Evolutionary conservation across 2,113 vertebrate genomes (phyloP).

Genomic region (Oryzias woworae): DNA sequence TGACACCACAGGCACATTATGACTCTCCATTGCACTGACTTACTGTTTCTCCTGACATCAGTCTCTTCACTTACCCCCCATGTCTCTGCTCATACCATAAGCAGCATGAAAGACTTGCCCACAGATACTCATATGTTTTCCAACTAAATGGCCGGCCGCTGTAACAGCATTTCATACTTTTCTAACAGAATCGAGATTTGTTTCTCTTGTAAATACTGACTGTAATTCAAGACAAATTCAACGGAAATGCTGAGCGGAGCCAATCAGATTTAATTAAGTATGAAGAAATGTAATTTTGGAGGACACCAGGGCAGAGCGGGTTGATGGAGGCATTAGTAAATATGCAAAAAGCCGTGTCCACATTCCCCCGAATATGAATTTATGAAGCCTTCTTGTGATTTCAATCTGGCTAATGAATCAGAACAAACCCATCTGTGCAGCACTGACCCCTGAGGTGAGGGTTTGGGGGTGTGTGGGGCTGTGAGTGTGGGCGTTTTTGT

Average conservation of each 20-base stretch:
- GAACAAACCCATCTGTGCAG: constrained; percentile 78
- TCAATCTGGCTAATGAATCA: constrained; percentile 80
- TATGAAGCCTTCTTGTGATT: constrained; percentile 76
- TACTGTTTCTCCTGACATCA: constrained; percentile 52
- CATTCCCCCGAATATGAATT: constrained; percentile 69
- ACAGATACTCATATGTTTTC: constrained; percentile 66
- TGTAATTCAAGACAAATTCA: constrained; percentile 69
- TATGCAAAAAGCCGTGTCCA: constrained; percentile 71
- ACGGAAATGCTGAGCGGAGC: constrained; percentile 67
- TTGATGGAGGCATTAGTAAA: constrained; percentile 71
- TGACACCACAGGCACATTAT: constrained; percentile 63
- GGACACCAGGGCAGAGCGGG: constrained; percentile 69
- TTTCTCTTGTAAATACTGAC: constrained; percentile 52
- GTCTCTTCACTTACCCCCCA: constrained; percentile 51
- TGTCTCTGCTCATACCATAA: constrained; percentile 53
- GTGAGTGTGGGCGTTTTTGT: constrained; percentile 41
- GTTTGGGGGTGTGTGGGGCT: constrained; percentile 19
- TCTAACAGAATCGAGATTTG: constrained; percentile 55
- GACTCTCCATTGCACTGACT: constrained; percentile 54
- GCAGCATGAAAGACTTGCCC: constrained; percentile 44
- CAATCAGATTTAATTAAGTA: constrained; percentile 78
- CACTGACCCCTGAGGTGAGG: constrained; percentile 70
- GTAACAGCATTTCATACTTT: constrained; percentile 76
- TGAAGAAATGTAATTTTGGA: constrained; percentile 77
- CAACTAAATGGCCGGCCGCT: constrained; percentile 65